Conservation (phyloP, 2,888 invertebrate genomes). For the Amitus sp. region DNA sequence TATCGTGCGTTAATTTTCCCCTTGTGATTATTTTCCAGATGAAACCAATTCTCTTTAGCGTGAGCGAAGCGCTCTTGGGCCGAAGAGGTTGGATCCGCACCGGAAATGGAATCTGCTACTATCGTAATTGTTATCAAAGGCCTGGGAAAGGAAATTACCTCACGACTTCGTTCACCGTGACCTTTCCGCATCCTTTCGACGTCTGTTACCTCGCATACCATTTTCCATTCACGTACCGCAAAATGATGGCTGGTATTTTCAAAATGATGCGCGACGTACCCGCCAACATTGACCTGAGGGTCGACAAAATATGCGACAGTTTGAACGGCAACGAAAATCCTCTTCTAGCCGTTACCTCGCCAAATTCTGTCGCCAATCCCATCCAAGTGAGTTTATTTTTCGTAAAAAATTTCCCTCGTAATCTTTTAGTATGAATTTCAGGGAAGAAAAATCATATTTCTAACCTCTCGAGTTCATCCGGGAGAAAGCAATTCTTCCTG, state of each 20-base stretch:
- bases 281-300: conserved; percentile 71
- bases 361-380: conserved; percentile 68
- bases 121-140: conserved; percentile 78
- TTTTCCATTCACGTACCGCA: conserved; percentile 86
- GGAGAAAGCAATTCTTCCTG: conserved; percentile 90
- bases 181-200: conserved; percentile 79
- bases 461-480: conserved; percentile 86
- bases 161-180: conserved; percentile 82
- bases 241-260: conserved; percentile 78
- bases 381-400: conserved; percentile 69
- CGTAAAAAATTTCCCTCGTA: too few species aligned
- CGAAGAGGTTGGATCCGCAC: conserved; percentile 76
- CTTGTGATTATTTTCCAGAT: too few species aligned
- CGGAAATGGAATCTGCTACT: conserved; percentile 84
- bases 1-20: too few species aligned
- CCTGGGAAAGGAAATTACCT: conserved; percentile 73
- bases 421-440: too few species aligned
- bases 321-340: conserved; percentile 80
- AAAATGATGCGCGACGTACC: conserved; percentile 70
- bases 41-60: conserved; percentile 90
- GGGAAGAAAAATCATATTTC: conserved; percentile 76
- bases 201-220: conserved; percentile 89
- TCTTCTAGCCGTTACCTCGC: conserved; percentile 78
- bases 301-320: conserved; percentile 77
- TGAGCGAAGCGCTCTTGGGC: conserved; percentile 73